These are phyloP conservation scores for Sander vitreus DNA, from an alignment of 2,113 vertebrate species.

Conservation along the genomic window DNA sequence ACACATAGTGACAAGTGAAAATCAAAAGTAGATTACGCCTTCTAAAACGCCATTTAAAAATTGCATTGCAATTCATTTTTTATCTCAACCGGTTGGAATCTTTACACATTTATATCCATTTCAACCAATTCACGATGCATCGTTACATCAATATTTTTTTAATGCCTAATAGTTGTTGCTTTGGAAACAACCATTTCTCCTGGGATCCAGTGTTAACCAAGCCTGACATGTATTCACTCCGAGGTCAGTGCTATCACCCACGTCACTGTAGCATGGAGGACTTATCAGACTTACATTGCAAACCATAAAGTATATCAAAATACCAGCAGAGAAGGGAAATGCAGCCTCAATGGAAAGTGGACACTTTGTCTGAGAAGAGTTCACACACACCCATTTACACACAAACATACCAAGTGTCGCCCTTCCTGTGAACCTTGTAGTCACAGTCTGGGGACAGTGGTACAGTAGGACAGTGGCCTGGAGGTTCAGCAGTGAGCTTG, in stretches of 20 bases:
- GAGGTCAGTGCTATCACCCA: conserved; percentile 7
- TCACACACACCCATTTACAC: conserved; percentile 4
- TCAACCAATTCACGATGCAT: no score
- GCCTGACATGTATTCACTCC: background rate
- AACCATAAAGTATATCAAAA: conserved; percentile 14
- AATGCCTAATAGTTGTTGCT: background rate
- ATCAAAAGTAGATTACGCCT: no score
- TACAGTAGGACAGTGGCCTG: conserved; percentile 47
- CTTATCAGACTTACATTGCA: background rate
- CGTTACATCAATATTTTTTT: no score
- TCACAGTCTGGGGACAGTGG: conserved; percentile 47
- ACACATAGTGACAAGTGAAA: no score
- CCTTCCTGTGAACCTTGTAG: conserved; percentile 67
- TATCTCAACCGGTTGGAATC: no score
- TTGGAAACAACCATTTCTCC: background rate
- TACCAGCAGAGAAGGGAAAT: background rate
- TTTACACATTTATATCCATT: no score
- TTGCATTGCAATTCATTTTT: no score
- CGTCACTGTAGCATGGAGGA: background rate
- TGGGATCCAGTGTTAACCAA: background rate
- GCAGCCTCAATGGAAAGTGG: background rate
- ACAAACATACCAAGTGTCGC: conserved; percentile 29
- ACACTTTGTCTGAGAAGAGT: background rate
- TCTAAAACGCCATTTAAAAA: no score
- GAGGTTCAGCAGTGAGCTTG: conserved; percentile 57